phyloP scores from a whole-genome alignment of 2,113 vertebrate genomes.

The Boleophthalmus pectinirostris region DNA sequence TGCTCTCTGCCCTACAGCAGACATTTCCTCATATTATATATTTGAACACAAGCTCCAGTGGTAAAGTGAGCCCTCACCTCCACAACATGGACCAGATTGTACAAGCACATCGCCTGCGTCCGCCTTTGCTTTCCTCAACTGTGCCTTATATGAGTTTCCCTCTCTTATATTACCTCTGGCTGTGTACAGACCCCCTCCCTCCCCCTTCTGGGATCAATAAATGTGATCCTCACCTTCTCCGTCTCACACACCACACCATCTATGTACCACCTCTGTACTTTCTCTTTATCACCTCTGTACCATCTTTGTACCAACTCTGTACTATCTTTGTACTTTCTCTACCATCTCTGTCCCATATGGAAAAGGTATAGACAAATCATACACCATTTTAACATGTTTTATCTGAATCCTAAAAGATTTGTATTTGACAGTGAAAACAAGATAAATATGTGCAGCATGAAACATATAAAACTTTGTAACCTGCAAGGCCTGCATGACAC shows the following conservation, averaged over 20 bases:
- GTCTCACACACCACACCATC: conserved; percentile 18
- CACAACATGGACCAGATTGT: conserved; percentile 14
- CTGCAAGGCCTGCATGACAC: no score
- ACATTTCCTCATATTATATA: not conserved
- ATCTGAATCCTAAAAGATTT: no score
- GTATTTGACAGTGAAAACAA: no score
- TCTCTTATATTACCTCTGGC: conserved; percentile 43
- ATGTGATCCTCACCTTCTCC: conserved; percentile 44
- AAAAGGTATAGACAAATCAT: no score
- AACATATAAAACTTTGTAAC: no score
- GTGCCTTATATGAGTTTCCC: conserved; percentile 50
- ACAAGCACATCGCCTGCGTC: not conserved
- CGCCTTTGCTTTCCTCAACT: conserved; percentile 15
- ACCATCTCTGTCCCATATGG: no score
- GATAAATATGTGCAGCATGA: no score
- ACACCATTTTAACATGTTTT: no score
- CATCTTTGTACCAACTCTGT: no score
- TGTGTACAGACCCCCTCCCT: conserved; percentile 28
- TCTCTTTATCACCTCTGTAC: no score
- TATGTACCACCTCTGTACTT: no score
- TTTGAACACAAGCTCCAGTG: not conserved
- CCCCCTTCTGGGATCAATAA: conserved; percentile 51
- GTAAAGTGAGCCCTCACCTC: not conserved
- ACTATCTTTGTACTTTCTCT: not conserved
- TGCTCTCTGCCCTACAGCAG: not conserved